Evolutionary conservation across 2,113 vertebrate species (phyloP).

Genomic region (Carassius gibelio): DNA sequence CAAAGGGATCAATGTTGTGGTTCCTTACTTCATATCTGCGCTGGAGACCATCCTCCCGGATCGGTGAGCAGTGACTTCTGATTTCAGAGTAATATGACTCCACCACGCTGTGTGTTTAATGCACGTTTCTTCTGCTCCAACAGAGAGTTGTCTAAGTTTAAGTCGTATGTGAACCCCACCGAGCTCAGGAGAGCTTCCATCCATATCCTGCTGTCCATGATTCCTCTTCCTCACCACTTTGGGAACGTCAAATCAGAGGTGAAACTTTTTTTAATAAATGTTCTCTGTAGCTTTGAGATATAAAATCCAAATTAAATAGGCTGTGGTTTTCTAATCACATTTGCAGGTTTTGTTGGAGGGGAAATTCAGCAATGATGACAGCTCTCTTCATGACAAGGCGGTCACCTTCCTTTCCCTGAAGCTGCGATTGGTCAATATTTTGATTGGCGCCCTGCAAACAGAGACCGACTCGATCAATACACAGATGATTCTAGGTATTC

Average conservation of each 20-base stretch:
- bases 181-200: slow-evolving; percentile 91
- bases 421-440: slow-evolving; percentile 86
- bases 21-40: slow-evolving; percentile 89
- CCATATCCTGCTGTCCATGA: slow-evolving; percentile 86
- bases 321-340: neutral
- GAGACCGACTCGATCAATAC: slow-evolving; percentile 91
- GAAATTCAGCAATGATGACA: slow-evolving; percentile 88
- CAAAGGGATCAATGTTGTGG: slow-evolving; percentile 88
- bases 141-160: slow-evolving; percentile 91
- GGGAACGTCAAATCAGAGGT: slow-evolving; percentile 89
- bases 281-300: neutral
- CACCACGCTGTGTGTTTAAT: neutral
- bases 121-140: neutral
- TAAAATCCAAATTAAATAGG: neutral
- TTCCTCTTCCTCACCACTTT: slow-evolving; percentile 90
- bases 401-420: slow-evolving; percentile 88
- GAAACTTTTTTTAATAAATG: slow-evolving; percentile 21
- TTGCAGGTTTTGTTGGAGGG: slow-evolving; percentile 85
- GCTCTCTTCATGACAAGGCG: slow-evolving; percentile 80
- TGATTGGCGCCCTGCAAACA: slow-evolving; percentile 90
- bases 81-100: neutral
- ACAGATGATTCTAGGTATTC: slow-evolving; percentile 89
- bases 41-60: slow-evolving; percentile 91
- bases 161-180: slow-evolving; percentile 86
- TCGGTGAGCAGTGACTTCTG: slow-evolving; percentile 75